These are phyloP conservation scores for Argya squamiceps DNA, from an alignment of 2,797 vertebrate species.

Conservation along the genomic window DNA sequence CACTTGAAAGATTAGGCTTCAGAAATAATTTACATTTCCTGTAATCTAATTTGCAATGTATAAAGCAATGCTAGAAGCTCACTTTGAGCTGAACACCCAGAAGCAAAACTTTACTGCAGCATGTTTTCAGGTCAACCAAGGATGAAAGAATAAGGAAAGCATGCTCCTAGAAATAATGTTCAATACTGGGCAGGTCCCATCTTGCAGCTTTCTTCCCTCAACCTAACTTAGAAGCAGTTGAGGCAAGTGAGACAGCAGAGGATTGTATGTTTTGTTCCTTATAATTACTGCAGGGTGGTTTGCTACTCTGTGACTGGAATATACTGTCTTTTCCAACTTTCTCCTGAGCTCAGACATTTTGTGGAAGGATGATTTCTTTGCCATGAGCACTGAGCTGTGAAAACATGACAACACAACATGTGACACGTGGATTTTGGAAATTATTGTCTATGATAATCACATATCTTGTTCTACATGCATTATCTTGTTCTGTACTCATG, in stretches of 20 bases:
- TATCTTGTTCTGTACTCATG: not conserved
- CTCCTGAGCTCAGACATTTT: not conserved
- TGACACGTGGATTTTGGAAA: not conserved
- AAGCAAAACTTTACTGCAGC: conserved; percentile 5
- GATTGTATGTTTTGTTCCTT: not conserved
- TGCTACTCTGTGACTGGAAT: not conserved
- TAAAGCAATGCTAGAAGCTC: not conserved
- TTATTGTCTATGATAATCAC: not conserved
- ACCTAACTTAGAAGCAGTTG: not conserved
- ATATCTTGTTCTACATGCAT: not conserved
- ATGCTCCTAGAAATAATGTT: not conserved
- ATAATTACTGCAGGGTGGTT: not conserved
- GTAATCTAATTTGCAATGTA: not conserved
- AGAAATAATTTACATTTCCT: conserved; percentile 28
- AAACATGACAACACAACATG: not conserved
- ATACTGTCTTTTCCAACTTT: not conserved
- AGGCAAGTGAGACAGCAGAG: not conserved
- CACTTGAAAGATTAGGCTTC: not conserved
- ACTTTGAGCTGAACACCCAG: conserved; percentile 16
- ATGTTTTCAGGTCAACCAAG: not conserved
- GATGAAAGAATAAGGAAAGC: conserved; percentile 26
- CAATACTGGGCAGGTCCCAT: not conserved
- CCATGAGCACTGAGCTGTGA: not conserved
- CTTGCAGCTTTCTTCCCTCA: not conserved
- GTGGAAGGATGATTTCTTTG: not conserved